Base-by-base conservation (phyloP, 1,140 invertebrate species). In the Ylistrum balloti region DNA sequence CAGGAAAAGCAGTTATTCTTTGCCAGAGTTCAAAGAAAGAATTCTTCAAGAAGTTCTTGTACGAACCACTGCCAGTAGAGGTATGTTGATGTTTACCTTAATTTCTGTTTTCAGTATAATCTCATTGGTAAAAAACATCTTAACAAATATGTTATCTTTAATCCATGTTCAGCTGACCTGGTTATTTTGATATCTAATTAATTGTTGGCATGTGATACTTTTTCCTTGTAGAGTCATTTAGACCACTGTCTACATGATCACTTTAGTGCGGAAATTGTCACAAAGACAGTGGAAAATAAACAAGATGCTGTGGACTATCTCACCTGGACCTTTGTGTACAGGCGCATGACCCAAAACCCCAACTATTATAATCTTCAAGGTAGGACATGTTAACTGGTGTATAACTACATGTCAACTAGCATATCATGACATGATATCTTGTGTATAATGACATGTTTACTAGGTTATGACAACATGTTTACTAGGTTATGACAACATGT, bases 211-310 rank as follows among this genome's bases (percentile, higher is more conserved):
- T 38, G 5, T 38, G 5, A 38, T 7, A 38, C 35, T 13, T 38
- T 56, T 87, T 87, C 92, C 74, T 95, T 96, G 35, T 95, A 97
- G 97, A 99, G 98, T 92, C 99, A 99, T 96, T 96, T 99, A 93
- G 99, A 99, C 97, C 99, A 99, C 95, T 97, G 98, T 92, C 97
- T 99, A 3, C 99, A 99, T 96, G 99, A 99, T 97, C 99, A 99
- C 96, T 99, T 99, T 96, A 99, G 99, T 97, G 99, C 99, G 0
- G 99, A 99, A 97, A 99, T 99, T 88, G 99, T 99, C 0, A 99
- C 99, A 0, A 99, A 99, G 97, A 99, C 99, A 0, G 99, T 99
- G 95, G 99, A 99, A 96, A 99, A 99, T 96, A 99, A 99, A 96
- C 99, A 99, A 96, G 99, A 99, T 96, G 99, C 99, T 0, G 99